Conservation (phyloP, 35 echinoderm and acorn worm species). For the Chiridota heheva region DNA sequence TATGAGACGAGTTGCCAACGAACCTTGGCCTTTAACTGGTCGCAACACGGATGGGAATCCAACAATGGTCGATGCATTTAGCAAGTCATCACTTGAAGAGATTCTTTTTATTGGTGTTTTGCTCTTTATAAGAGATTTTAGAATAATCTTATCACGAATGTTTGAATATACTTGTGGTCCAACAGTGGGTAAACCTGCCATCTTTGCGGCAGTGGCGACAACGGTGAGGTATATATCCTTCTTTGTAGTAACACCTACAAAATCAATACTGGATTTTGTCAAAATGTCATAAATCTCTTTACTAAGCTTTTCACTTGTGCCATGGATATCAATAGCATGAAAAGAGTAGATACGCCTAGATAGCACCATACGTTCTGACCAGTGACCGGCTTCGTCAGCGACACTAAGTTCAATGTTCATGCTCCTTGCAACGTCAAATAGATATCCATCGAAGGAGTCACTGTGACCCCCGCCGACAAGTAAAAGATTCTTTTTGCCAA, state of each 20-base stretch:
- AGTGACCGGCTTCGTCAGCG: neutral
- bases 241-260: neutral
- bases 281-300: slow-evolving; percentile 1
- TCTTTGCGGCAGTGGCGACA: slow-evolving; percentile 1
- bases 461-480: too few species aligned
- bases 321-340: neutral
- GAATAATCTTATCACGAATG: neutral
- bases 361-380: neutral
- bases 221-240: neutral
- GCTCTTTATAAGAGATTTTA: too few species aligned
- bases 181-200: neutral
- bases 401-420: slow-evolving; percentile 5
- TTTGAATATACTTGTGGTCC: neutral
- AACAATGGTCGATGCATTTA: neutral
- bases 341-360: neutral
- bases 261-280: neutral
- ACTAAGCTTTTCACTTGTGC: too few species aligned
- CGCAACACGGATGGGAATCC: neutral
- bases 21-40: neutral
- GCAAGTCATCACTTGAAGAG: too few species aligned
- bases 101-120: too few species aligned
- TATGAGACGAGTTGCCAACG: neutral
- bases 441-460: too few species aligned
- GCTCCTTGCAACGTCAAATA: too few species aligned
- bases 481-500: too few species aligned